Base-by-base conservation (phyloP, 2,797 vertebrate genomes). In the Cyprinella venusta region DNA sequence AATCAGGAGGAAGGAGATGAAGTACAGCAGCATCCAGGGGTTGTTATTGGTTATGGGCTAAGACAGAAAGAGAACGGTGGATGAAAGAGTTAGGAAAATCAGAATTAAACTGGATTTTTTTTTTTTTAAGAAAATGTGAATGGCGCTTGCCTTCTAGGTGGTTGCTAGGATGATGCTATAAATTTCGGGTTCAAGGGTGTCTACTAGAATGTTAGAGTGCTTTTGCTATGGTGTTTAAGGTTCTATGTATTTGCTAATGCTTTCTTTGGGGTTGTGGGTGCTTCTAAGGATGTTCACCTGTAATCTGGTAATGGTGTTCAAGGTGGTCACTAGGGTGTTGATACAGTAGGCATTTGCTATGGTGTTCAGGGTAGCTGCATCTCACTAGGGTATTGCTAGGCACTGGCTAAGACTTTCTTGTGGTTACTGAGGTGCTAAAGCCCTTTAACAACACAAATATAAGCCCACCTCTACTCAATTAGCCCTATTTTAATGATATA, bases 21-120 rank as follows among this genome's bases (percentile, higher is more conserved):
- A 97, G 91, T 97, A 97, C 21, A 97, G 94, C 86, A 97, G 93
- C 96, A 97, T 97, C 96, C 96, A 97, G 24, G 96, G 96, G 89
- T 96, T 97, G 87, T 94, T 96, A 83, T 90, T 92, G 87, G 36
- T 90, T 80, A 89, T 15, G 24, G 90, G 91, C 90, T 91, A 7
- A 68, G 54, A 36, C 54, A 59, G 15, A 76, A 59, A 75, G 38
- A 75, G 38, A 80, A 38, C 2, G 2, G 54, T 18, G 4, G 45
- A 65, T 19, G 30, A 40, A 33, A 69, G 64, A 33, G 24, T 67
- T n/a, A 76, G 33, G 6, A 7, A 74, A 12, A 74, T 52, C 42
- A 52, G 18, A 59, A 56, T 3, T 3, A 26, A 33, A 48, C 18
- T 45, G 1, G 30, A 30, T 19, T 48, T 64, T 12, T 18, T 64